Evolutionary conservation across 2,113 vertebrate species (phyloP), one percentile per base, ranked within the genome.

Genomic region (Sinocyclocheilus anophthalmus): DNA sequence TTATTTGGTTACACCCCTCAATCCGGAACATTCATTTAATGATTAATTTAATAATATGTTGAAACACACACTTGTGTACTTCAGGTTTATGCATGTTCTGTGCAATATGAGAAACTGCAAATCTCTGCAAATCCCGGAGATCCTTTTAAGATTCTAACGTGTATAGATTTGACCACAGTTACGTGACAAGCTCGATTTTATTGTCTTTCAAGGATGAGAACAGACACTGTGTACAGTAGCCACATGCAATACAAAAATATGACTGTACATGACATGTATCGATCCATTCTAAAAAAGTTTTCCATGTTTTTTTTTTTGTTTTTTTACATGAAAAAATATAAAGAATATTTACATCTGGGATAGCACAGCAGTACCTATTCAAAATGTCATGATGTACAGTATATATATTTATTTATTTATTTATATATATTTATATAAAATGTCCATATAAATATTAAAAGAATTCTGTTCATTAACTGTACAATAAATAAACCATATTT

Each of bases 181-280:
- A 93, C 93, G 91, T 92, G 92, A 94, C 92, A 93, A 93, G 93
- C 92, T 86, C 88, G 37, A 87, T 93, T 95, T 95, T 95, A 95
- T 95, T 95, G 87, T 94, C 90, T 91, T 92, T 92, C 91, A 92
- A 92, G 92, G 93, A 94, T 94, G 94, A 92, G 94, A 94, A 95
- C 94, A 94, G 87, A 94, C 94, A 93, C 87, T 87, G 92, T 89
- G 89, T 92, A 92, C 93, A 92, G 91, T 91, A 91, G 85, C 94
- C 93, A 95, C 94, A 94, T 95, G 95, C 94, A 94, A 95, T 95
- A 95, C 93, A 95, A 95, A 95, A 95, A 95, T 95, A 95, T 95
- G 91, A 91, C 94, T 93, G 93, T 93, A 95, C 93, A 94, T 89
- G 93, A 95, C 93, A 95, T 91, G 87, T 92, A 92, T 94, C 86